phyloP scores from a whole-genome alignment of 2,113 vertebrate species.

The Calidris pugnax region DNA sequence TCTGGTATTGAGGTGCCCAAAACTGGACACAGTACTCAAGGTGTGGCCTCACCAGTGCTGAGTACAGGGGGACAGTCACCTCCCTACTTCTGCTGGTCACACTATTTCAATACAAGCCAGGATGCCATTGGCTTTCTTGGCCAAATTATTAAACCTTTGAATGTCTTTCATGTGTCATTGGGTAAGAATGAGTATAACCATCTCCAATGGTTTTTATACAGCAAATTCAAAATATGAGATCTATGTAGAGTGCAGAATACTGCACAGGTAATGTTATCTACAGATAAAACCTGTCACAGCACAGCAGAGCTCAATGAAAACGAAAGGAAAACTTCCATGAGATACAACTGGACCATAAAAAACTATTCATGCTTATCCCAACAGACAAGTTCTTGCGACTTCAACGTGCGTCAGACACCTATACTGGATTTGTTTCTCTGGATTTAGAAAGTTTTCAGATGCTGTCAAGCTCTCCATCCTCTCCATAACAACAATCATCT shows the following conservation, averaged over 20 bases:
- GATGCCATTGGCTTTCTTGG: no score
- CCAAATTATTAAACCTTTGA: not conserved
- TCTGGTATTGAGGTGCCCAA: no score
- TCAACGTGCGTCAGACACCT: not conserved
- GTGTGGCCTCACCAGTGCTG: no score
- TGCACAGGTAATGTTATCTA: not conserved
- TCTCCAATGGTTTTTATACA: not conserved
- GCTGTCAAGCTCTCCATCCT: not conserved
- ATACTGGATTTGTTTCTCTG: not conserved
- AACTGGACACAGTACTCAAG: no score
- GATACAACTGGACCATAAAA: not conserved
- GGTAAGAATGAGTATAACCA: not conserved
- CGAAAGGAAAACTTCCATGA: not conserved
- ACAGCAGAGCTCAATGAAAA: not conserved
- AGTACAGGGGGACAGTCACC: no score
- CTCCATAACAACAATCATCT: not conserved
- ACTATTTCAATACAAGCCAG: no score
- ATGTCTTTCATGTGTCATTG: not conserved
- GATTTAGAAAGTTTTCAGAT: not conserved
- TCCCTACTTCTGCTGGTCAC: no score
- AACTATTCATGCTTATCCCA: not conserved
- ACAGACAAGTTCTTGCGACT: not conserved
- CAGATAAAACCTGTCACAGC: not conserved
- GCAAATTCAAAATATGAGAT: not conserved
- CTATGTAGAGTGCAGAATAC: not conserved